Evolutionary conservation across 2,888 invertebrate genomes (phyloP), one percentile per base, ranked within the genome.

Genomic region (Scrobipalpa atriplicella): DNA sequence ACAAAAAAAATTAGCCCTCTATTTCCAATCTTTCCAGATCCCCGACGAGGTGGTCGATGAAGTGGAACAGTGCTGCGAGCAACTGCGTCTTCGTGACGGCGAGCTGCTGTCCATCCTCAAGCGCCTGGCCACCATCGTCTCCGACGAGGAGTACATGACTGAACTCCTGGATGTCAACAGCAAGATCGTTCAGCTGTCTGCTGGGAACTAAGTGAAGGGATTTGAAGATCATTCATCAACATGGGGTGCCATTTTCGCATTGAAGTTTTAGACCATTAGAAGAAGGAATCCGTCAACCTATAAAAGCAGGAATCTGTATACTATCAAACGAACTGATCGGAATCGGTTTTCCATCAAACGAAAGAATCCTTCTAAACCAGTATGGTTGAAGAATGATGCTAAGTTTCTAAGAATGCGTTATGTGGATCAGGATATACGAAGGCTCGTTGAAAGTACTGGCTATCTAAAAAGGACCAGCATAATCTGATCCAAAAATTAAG

Each of bases 111-210:
- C 94, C 69, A 93, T 95, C 70, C 89, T 97, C 67, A 94, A 94
- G 73, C 93, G 94, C 19, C 90, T 97, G 67, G 95, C 96, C 47
- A 94, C 93, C 76, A 94, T 97, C 78, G 93, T 97, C 83, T 92
- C 94, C 29, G 97, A 98, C 80, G 93, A 95, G 75, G 94, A 94
- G 73, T 98, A 96, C 82, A 93, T 97, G 82, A 91, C 92, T 21
- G 96, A 97, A 84, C 92, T 97, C 63, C 88, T 96, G 73, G 94
- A 94, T 64, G 95, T 97, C 78, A 97, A 98, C 87, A 92, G 95
- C 73, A 94, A 95, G 77, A 95, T 98, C 78, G 92, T 90, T 0
- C 83, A 88, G 68, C 82, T 92, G 0, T 92, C 92, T 9, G 90
- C 92, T 68, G 92, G 88, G 66, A 66, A 29, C 16, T 58, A 58